Percentiles rank a stretch among this genome's conserved stretches.
Evolutionary conservation across 2,797 vertebrate genomes (phyloP).

Genomic region (Enteromius argenteus): DNA sequence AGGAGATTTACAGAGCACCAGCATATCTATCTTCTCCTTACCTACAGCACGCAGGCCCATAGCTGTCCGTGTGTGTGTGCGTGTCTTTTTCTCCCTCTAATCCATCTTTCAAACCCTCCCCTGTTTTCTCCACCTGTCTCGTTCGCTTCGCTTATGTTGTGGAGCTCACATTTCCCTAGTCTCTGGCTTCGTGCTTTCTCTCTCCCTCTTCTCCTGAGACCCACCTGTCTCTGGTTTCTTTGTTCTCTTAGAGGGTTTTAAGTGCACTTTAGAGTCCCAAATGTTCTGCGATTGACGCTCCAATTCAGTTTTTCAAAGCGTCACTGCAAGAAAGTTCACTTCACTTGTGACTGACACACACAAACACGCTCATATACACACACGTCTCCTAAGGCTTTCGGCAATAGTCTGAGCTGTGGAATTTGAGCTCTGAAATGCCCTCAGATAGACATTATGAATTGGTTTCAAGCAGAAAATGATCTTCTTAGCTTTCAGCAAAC

Average conservation of each 20-base stretch:
- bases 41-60: conserved; percentile 27
- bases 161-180: conserved; percentile 61
- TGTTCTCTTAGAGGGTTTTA: conserved; percentile 63
- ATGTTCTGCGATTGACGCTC: conserved; percentile 63
- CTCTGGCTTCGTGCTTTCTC: conserved; percentile 43
- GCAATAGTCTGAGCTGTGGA: neutral
- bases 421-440: neutral
- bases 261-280: conserved; percentile 70
- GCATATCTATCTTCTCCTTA: conserved; percentile 25
- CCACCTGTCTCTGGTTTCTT: conserved; percentile 60
- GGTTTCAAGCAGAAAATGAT: conserved; percentile 15
- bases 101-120: conserved; percentile 17
- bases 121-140: conserved; percentile 34
- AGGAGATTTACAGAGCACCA: conserved; percentile 29
- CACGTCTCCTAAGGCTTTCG: neutral
- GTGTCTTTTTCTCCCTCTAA: neutral
- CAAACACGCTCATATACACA: neutral
- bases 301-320: conserved; percentile 62
- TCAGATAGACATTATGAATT: conserved; percentile 15
- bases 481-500: neutral
- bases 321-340: conserved; percentile 55
- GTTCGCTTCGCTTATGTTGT: conserved; percentile 19
- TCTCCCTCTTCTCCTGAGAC: conserved; percentile 13
- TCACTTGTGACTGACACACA: conserved; percentile 65
- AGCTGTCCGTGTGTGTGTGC: neutral